phyloP scores from a whole-genome alignment of 1,140 invertebrate genomes.

The Drosophila littoralis region DNA sequence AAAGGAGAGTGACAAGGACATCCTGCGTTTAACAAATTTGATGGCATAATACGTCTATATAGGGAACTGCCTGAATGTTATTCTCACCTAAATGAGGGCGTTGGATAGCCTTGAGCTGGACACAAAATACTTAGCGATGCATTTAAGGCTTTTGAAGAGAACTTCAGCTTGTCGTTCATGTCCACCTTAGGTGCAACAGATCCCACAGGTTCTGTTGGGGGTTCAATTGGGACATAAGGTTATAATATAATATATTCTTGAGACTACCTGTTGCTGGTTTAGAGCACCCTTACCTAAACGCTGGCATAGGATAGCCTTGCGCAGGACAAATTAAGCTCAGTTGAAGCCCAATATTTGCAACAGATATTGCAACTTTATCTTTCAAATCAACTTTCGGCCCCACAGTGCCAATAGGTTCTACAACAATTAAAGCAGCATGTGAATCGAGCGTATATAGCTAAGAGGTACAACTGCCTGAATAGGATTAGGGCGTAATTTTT shows the following conservation, averaged over 20 bases:
- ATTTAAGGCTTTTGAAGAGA: conserved; percentile 83
- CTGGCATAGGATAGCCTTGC: conserved; percentile 88
- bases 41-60: not conserved
- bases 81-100: conserved; percentile 87
- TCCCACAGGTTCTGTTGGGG: conserved; percentile 83
- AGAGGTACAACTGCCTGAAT: conserved; percentile 85
- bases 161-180: conserved; percentile 85
- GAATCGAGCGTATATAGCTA: not conserved
- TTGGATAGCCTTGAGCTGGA: conserved; percentile 88
- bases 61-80: conserved; percentile 39
- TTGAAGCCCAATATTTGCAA: conserved; percentile 86
- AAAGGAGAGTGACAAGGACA: conserved; percentile 87
- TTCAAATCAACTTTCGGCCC: conserved; percentile 87
- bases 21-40: conserved; percentile 84
- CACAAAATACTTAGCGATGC: conserved; percentile 84
- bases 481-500: conserved; percentile 81
- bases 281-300: conserved; percentile 87
- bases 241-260: conserved; percentile 5
- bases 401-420: conserved; percentile 90
- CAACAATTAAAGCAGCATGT: conserved; percentile 38
- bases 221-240: conserved; percentile 18
- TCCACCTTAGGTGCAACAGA: conserved; percentile 87
- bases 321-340: conserved; percentile 86
- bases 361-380: conserved; percentile 87
- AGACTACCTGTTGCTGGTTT: conserved; percentile 47